Conservation (phyloP, 2,888 invertebrate genomes). For the Gandaritis pyraliata region DNA sequence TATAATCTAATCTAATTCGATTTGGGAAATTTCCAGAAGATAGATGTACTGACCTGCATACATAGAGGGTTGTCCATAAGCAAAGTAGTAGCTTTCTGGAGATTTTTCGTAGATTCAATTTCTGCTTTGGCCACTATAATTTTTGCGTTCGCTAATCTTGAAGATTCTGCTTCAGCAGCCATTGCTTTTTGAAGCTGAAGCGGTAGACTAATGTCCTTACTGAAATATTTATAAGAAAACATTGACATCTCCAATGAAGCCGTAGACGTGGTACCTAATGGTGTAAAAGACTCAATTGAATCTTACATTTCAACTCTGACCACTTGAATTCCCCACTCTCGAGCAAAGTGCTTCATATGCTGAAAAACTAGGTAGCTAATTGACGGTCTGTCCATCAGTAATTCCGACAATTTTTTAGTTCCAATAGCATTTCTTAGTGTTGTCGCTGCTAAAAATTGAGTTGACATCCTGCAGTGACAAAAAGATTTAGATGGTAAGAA, state of each 20-base stretch:
- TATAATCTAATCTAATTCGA: too few relatives aligned
- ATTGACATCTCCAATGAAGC: not conserved
- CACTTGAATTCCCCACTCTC: conserved; percentile 94
- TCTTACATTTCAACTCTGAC: conserved; percentile 95
- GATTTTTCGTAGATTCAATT: conserved; percentile 84
- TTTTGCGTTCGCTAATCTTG: conserved; percentile 85
- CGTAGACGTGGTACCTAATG: not conserved
- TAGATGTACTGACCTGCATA: conserved; percentile 56
- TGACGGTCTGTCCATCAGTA: conserved; percentile 92
- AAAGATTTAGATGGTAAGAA: too few relatives aligned
- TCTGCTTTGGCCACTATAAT: conserved; percentile 87
- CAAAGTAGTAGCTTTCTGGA: conserved; percentile 86
- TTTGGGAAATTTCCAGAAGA: too few relatives aligned
- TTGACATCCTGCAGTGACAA: conserved; percentile 85
- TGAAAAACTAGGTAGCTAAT: conserved; percentile 92
- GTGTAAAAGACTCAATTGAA: not conserved
- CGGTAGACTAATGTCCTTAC: conserved; percentile 64
- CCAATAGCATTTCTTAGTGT: conserved; percentile 94
- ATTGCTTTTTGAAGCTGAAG: conserved; percentile 84
- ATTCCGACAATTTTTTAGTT: conserved; percentile 92
- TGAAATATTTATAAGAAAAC: conserved; percentile 33
- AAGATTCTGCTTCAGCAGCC: conserved; percentile 87
- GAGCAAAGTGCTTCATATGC: conserved; percentile 89
- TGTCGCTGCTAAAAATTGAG: conserved; percentile 90
- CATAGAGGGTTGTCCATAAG: conserved; percentile 83